Evolutionary conservation across 2,797 vertebrate species (phyloP).

Genomic region (Smutsia temminckii): DNA sequence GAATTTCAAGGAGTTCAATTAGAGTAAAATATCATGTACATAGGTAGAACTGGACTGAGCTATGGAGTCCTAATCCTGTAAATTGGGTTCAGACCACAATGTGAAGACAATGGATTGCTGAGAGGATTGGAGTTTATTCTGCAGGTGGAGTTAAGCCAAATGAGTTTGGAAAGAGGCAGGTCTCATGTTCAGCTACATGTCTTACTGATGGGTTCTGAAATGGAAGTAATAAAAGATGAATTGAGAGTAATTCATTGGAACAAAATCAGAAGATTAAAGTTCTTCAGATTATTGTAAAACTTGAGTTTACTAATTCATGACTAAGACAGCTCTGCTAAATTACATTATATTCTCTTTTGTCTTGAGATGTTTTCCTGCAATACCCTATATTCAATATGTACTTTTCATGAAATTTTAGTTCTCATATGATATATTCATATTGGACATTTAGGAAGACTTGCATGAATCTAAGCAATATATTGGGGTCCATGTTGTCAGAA

Average conservation of each 20-base stretch:
- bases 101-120: background rate
- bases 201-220: background rate
- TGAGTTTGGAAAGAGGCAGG: background rate
- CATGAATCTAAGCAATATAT: background rate
- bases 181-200: background rate
- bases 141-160: background rate
- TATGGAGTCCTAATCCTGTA: background rate
- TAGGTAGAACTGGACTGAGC: background rate
- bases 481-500: background rate
- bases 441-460: background rate
- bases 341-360: background rate
- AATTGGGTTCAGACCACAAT: background rate
- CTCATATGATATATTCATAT: background rate
- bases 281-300: background rate
- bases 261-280: background rate
- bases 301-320: background rate
- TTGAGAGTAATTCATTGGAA: background rate
- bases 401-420: background rate
- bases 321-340: background rate
- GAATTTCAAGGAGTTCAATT: constrained; percentile 2
- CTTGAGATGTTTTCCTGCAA: background rate
- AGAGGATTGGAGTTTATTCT: background rate
- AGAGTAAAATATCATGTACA: background rate
- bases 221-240: background rate
- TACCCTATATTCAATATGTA: background rate